A percentile compares a stretch with the other conserved stretches of the same genome.
phyloP scores from a whole-genome alignment of 2,797 vertebrate genomes.

The Amniataba percoides region DNA sequence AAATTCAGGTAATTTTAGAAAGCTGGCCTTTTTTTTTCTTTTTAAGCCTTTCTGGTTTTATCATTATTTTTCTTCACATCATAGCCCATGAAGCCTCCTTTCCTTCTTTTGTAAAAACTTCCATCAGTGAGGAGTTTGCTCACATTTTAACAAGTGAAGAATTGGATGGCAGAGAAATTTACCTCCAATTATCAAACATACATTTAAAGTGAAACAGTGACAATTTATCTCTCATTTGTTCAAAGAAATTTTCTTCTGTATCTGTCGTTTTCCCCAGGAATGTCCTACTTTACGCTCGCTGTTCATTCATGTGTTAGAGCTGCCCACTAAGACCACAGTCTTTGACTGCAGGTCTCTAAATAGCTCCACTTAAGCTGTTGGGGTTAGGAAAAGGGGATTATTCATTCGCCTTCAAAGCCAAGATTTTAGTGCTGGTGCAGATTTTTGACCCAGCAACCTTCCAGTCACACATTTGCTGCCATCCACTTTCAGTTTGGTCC shows the following conservation, averaged over 20 bases:
- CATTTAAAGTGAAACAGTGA: constrained; percentile 22
- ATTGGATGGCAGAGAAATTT: constrained; percentile 9
- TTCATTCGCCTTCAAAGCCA: constrained; percentile 67
- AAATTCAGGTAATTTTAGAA: constrained; percentile 77
- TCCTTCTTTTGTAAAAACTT: constrained; percentile 37
- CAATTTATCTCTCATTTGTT: constrained; percentile 29
- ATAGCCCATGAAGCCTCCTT: constrained; percentile 35
- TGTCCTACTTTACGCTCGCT: constrained; percentile 55
- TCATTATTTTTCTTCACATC: constrained; percentile 71
- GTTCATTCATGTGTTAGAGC: constrained; percentile 59
- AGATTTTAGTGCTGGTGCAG: constrained; percentile 52
- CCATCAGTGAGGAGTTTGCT: constrained; percentile 31
- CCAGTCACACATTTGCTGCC: constrained; percentile 46
- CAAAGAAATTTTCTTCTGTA: constrained; percentile 14
- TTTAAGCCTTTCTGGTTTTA: constrained; percentile 69
- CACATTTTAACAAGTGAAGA: constrained; percentile 40
- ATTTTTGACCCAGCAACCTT: constrained; percentile 64
- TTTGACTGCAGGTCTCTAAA: constrained; percentile 69
- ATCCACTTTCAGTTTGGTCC: constrained; percentile 36
- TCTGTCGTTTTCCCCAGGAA: constrained; percentile 39
- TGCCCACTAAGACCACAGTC: constrained; percentile 70
- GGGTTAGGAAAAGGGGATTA: constrained; percentile 70
- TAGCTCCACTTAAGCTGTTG: constrained; percentile 71
- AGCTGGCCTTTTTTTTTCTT: constrained; percentile 64
- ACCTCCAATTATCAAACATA: constrained; percentile 12